These are phyloP conservation scores for Recurvirostra avosetta DNA, from an alignment of 2,113 vertebrate species.

Conservation along the genomic window DNA sequence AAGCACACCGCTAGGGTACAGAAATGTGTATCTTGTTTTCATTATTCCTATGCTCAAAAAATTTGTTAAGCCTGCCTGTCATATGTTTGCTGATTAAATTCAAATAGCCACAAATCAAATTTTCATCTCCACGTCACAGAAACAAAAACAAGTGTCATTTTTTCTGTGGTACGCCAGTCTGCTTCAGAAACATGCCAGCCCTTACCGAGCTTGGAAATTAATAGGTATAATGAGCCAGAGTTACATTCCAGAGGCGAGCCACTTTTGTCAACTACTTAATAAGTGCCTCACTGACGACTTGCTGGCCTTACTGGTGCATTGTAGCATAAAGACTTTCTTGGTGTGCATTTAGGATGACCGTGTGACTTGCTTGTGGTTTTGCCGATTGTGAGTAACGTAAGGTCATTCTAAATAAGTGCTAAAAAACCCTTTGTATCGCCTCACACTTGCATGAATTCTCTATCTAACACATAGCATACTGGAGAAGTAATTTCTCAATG, in stretches of 20 bases:
- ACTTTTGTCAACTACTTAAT: neutral
- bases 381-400: neutral
- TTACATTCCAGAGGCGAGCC: neutral
- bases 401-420: neutral
- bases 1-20: neutral
- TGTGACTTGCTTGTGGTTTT: neutral
- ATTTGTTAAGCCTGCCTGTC: neutral
- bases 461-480: neutral
- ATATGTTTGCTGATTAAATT: neutral
- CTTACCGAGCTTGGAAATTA: neutral
- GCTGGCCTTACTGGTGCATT: neutral
- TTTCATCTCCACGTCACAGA: neutral
- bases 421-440: neutral
- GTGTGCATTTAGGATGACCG: neutral
- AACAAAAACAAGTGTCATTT: neutral
- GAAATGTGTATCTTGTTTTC: neutral
- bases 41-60: neutral
- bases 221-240: neutral
- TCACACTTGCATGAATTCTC: neutral
- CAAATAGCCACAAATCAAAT: neutral
- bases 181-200: neutral
- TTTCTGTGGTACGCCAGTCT: neutral
- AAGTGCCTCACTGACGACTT: neutral
- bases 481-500: neutral
- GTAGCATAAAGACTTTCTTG: neutral